Evolutionary conservation across 2,797 vertebrate species (phyloP).

Genomic region (Philypnodon macrostomus): DNA sequence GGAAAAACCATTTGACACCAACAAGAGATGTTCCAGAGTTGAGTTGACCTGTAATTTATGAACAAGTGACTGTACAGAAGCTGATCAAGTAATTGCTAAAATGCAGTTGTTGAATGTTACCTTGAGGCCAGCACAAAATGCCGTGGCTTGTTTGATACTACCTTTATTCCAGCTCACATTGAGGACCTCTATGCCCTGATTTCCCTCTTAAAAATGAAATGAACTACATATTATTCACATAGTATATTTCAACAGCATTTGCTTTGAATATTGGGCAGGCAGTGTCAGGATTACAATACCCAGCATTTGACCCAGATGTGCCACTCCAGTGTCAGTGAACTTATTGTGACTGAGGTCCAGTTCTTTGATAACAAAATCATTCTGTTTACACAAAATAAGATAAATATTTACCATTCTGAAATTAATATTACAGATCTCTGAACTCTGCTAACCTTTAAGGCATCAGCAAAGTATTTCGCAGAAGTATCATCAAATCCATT

Average conservation of each 20-base stretch:
- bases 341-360: conserved; percentile 82
- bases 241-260: no score
- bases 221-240: background rate
- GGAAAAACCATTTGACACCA: conserved; percentile 75
- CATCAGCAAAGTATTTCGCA: conserved; percentile 64
- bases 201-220: conserved; percentile 61
- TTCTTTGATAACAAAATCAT: conserved; percentile 65
- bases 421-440: background rate
- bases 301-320: conserved; percentile 75
- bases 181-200: conserved; percentile 68
- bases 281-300: conserved; percentile 43
- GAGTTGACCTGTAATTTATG: conserved; percentile 63
- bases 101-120: conserved; percentile 51
- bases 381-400: conserved; percentile 39
- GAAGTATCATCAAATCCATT: conserved; percentile 73
- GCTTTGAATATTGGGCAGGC: no score
- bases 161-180: conserved; percentile 82
- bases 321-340: conserved; percentile 68
- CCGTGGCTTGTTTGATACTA: conserved; percentile 50
- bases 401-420: background rate
- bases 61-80: background rate
- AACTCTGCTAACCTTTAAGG: conserved; percentile 69
- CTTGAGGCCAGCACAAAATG: conserved; percentile 72
- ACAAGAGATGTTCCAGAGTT: conserved; percentile 67
- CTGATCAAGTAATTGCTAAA: background rate